Evolutionary conservation across 2,888 invertebrate species (phyloP), one percentile per base, ranked within the genome.

Genomic region (Dione vanillae): DNA sequence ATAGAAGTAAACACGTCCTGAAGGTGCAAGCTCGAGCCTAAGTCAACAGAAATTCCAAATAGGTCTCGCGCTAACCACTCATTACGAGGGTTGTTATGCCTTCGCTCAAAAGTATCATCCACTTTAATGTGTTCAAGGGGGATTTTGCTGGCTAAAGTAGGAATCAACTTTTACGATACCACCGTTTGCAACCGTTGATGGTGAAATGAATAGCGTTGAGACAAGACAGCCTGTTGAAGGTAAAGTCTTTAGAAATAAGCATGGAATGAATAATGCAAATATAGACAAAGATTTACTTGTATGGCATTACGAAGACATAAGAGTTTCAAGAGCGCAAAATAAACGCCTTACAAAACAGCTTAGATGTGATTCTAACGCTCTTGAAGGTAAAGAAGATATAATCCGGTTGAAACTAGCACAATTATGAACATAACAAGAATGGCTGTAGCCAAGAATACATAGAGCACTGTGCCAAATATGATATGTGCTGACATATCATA

Each of bases 71-170:
- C 61, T 54, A 49, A 56, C 72, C 70, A 65, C 75, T 69, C 72
- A 66, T 75, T 71, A 75, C 41, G 59, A 59, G 68, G 65, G 69
- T 69, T 65, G 68, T 64, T 72, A 65, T 58, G 67, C 65, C 56
- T 70, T 73, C 67, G 65, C 70, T 59, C 14, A 68, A 64, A 58
- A 65, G 58, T 68, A 59, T 66, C 61, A 69, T 69, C 66, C 59
- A 58, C 52, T 52, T 41, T 51, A 73, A 70, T 62, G 54, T 45
- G 51, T 59, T 27, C 49, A 47, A 56, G 62, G 61, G 45, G n/a
- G 43, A 40, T 40, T 67, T n/a, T n/a, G n/a, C n/a, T n/a, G n/a
- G n/a, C n/a, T n/a, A n/a, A n/a, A n/a, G n/a, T n/a, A n/a, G n/a
- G n/a, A n/a, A n/a, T n/a, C n/a, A 43, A 43, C 7, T 51, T 65